A percentile compares a stretch with the other conserved stretches of the same genome.
Evolutionary conservation across 2,797 vertebrate species (phyloP).

Genomic region (Pachyuromys duprasi): DNA sequence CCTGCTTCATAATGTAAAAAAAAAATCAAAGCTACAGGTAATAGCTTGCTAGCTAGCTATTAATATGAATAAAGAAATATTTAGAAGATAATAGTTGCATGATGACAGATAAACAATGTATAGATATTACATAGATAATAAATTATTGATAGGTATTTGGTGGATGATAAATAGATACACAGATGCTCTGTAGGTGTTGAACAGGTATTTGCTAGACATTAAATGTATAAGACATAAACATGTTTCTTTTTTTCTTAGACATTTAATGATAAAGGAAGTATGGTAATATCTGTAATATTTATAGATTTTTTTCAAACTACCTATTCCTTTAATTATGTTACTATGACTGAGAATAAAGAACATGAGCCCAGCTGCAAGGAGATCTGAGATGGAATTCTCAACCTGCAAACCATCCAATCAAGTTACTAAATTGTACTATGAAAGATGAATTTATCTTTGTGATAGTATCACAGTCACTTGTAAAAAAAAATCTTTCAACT

Average conservation of each 20-base stretch:
- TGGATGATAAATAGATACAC: neutral
- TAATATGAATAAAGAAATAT: neutral
- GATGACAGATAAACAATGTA: neutral
- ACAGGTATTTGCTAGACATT: neutral
- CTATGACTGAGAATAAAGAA: neutral
- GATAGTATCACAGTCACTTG: neutral
- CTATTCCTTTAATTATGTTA: neutral
- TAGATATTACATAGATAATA: neutral
- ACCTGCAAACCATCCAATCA: neutral
- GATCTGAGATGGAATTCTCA: neutral
- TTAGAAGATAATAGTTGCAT: neutral
- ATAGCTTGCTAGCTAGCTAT: no score
- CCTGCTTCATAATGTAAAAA: neutral
- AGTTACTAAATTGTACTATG: neutral
- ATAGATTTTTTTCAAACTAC: neutral
- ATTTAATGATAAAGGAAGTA: neutral
- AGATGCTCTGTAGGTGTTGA: neutral
- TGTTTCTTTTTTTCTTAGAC: neutral
- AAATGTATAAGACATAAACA: neutral
- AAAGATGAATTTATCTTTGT: neutral
- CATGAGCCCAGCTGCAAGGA: accelerated
- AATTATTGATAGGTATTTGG: no score
- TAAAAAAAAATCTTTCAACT: neutral
- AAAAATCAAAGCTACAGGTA: neutral
- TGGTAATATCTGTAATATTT: neutral